These are phyloP conservation scores for Zelostemma sp. DNA, from an alignment of 1,140 invertebrate species.

Conservation along the genomic window DNA sequence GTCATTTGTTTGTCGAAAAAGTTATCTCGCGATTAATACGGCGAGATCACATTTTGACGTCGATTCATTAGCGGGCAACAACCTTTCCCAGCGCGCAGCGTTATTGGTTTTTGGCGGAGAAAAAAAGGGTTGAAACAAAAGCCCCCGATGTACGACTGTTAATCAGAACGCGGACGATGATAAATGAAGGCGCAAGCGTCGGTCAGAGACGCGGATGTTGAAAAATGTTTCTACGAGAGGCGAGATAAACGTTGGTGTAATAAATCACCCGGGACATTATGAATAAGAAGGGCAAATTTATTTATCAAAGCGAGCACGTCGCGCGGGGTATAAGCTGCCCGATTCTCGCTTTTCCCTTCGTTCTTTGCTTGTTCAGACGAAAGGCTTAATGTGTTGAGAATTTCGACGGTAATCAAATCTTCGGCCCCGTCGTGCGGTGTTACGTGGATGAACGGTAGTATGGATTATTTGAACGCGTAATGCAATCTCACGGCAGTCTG, in stretches of 20 bases:
- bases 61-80: too few relatives aligned
- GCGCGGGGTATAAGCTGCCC: background rate
- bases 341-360: background rate
- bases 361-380: background rate
- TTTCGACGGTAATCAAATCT: too few relatives aligned
- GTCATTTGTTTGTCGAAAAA: too few relatives aligned
- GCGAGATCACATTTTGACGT: too few relatives aligned
- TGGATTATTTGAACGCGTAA: constrained; percentile 30
- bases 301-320: background rate
- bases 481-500: constrained; percentile 32
- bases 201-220: background rate
- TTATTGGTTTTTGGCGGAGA: background rate
- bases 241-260: background rate
- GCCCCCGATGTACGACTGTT: constrained; percentile 3
- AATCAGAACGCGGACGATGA: constrained; percentile 6
- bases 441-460: too few relatives aligned
- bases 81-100: constrained; percentile 5
- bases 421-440: too few relatives aligned
- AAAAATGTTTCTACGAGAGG: constrained; percentile 7
- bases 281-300: constrained; percentile 1
- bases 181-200: background rate
- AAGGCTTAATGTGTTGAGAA: background rate
- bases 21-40: too few relatives aligned
- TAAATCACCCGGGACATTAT: constrained; percentile 1
- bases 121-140: background rate